These are phyloP conservation scores for Platerodrilus igneus DNA, from an alignment of 2,888 invertebrate genomes.

Conservation along the genomic window DNA sequence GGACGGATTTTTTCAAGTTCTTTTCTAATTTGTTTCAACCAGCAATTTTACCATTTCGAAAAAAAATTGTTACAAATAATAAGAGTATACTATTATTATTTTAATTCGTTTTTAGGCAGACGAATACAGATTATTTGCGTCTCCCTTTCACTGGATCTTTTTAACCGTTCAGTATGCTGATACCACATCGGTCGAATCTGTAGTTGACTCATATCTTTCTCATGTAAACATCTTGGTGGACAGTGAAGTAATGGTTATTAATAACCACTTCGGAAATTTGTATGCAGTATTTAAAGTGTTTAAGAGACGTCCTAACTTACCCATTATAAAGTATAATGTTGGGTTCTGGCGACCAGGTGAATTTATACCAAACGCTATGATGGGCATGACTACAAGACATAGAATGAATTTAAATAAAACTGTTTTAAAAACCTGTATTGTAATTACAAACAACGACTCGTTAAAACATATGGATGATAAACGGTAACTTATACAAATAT, in stretches of 20 bases:
- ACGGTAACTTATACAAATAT: constrained; percentile 45
- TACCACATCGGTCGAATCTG: too few relatives aligned
- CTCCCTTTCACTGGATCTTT: too few relatives aligned
- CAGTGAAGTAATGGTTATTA: constrained; percentile 51
- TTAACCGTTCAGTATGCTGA: too few relatives aligned
- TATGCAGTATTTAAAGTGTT: constrained; percentile 43
- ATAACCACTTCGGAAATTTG: constrained; percentile 30
- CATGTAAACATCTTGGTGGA: constrained; percentile 45
- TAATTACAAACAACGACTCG: constrained; percentile 57
- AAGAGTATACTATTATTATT: too few relatives aligned
- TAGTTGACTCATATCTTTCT: too few relatives aligned
- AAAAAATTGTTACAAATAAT: too few relatives aligned
- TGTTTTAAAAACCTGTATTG: constrained; percentile 53
- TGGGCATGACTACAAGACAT: constrained; percentile 37
- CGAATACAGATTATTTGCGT: too few relatives aligned
- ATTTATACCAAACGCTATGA: constrained; percentile 12
- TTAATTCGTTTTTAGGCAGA: too few relatives aligned
- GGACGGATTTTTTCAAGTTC: too few relatives aligned
- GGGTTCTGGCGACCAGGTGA: constrained; percentile 32
- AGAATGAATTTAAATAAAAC: constrained; percentile 50
- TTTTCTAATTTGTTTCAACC: too few relatives aligned
- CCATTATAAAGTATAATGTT: constrained; percentile 32
- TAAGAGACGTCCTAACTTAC: constrained; percentile 26
- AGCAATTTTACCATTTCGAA: too few relatives aligned
- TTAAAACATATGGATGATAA: constrained; percentile 58